Conservation (phyloP, 2,113 vertebrate species). For the Cavia porcellus region DNA sequence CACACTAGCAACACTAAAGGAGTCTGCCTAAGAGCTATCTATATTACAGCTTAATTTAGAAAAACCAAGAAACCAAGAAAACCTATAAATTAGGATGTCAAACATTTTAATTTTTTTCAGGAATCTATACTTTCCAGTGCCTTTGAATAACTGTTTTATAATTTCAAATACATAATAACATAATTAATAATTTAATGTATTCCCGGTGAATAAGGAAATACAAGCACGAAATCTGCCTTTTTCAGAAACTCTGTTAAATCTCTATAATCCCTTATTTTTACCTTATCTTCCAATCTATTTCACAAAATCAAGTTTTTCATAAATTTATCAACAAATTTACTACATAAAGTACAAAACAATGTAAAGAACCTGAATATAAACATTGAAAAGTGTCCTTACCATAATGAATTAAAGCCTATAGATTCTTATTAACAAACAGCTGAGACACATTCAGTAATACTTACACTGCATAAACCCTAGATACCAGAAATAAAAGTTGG, state of each 20-base stretch:
- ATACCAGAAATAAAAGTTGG: background rate
- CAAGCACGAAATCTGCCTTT: background rate
- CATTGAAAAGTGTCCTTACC: background rate
- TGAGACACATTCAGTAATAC: background rate
- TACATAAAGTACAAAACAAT: background rate
- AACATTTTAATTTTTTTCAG: background rate
- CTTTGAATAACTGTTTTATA: background rate
- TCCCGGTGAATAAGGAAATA: background rate
- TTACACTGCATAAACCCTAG: background rate
- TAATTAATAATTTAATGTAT: background rate
- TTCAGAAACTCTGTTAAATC: background rate
- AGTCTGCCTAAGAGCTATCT: background rate
- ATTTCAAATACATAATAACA: background rate
- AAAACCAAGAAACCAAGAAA: background rate
- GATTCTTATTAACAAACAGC: background rate
- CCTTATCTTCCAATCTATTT: background rate
- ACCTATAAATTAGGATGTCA: background rate
- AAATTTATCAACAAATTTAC: background rate
- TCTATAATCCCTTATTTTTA: background rate
- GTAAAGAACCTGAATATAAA: background rate
- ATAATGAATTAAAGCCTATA: background rate
- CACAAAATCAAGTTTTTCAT: slow-evolving; percentile 34
- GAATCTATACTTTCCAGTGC: background rate
- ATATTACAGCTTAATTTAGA: background rate
- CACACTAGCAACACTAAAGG: background rate